A percentile compares a stretch with the other conserved stretches of the same genome.
phyloP scores from a whole-genome alignment of 2,797 vertebrate species.

The Pristis pectinata region DNA sequence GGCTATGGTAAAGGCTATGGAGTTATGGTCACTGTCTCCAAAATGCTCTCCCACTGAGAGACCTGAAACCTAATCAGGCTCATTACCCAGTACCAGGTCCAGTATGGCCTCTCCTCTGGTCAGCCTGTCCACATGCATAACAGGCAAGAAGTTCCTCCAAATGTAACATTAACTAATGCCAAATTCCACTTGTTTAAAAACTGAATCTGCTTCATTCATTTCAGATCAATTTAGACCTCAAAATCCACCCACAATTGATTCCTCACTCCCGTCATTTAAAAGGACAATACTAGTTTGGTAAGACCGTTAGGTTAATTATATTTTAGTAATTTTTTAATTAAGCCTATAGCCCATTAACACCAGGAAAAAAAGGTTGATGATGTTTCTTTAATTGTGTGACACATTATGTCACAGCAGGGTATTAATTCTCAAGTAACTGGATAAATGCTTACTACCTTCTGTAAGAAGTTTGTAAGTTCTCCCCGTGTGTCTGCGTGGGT shows the following conservation, averaged over 20 bases:
- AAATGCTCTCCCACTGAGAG: too few species aligned
- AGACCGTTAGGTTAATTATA: conserved; percentile 31
- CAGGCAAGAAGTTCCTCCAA: background rate
- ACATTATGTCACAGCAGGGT: conserved; percentile 29
- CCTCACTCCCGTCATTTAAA: background rate
- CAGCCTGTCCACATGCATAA: too few species aligned
- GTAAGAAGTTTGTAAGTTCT: too few species aligned
- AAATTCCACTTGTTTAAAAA: background rate
- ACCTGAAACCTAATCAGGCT: too few species aligned
- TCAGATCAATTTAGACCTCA: background rate
- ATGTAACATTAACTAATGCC: background rate
- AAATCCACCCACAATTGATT: background rate
- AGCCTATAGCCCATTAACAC: conserved; percentile 15
- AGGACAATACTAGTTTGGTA: conserved; percentile 8
- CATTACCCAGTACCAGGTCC: too few species aligned
- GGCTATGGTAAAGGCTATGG: too few species aligned
- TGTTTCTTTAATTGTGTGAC: conserved; percentile 28
- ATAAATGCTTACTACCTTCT: conserved; percentile 31
- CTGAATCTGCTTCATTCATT: background rate
- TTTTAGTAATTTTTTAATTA: conserved; percentile 37
- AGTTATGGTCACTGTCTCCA: too few species aligned
- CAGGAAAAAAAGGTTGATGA: background rate
- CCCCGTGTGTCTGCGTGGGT: too few species aligned
- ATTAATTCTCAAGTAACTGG: conserved; percentile 18
- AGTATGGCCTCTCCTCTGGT: too few species aligned